These are phyloP conservation scores for Catharus fuscescens DNA, from an alignment of 2,113 vertebrate species.

Conservation along the genomic window DNA sequence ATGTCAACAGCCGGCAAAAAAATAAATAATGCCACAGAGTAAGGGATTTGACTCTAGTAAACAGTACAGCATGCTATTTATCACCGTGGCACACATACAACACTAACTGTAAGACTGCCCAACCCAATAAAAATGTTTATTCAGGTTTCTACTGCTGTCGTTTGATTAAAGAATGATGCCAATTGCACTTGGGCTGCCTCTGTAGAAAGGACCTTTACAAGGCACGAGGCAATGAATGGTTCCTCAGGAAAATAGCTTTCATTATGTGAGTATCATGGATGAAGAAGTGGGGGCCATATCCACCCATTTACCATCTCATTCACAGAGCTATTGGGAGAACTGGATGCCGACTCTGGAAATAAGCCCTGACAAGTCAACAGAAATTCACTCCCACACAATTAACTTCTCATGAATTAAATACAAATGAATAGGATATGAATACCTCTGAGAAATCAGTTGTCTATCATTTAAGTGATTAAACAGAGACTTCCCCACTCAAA, in stretches of 20 bases:
- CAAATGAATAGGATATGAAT: conserved; percentile 27
- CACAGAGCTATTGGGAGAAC: not conserved
- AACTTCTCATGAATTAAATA: conserved; percentile 47
- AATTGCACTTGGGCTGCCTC: not conserved
- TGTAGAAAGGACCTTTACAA: not conserved
- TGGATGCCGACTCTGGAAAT: conserved; percentile 10
- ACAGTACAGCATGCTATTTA: not conserved
- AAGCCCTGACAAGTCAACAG: conserved; percentile 23
- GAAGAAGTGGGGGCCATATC: not conserved
- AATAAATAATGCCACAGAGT: not conserved
- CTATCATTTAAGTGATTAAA: conserved; percentile 17
- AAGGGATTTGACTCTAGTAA: not conserved
- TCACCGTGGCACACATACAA: not conserved
- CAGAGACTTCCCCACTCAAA: not conserved
- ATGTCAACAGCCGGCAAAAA: not conserved
- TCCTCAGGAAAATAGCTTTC: not conserved
- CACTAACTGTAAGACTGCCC: not conserved
- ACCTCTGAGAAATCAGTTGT: conserved; percentile 13
- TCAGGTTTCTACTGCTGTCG: not conserved
- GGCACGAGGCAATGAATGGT: not conserved
- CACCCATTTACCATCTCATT: not conserved
- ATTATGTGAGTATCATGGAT: not conserved
- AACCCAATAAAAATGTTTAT: conserved; percentile 3
- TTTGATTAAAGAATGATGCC: not conserved
- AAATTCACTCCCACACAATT: conserved; percentile 30